phyloP scores from a whole-genome alignment of 2,888 invertebrate species.

The Melinopterus prodromus region DNA sequence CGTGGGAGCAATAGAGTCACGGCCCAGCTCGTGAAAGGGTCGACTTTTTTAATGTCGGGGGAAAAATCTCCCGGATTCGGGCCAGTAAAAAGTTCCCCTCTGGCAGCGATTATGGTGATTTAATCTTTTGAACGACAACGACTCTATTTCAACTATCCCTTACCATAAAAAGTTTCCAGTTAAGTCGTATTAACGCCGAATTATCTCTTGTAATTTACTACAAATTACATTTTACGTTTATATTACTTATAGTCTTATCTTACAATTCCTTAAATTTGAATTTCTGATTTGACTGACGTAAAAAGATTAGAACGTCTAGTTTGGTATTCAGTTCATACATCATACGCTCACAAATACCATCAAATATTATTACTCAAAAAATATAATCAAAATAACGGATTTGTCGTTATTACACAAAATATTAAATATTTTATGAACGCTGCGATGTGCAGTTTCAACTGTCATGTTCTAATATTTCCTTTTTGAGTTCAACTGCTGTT shows the following conservation, averaged over 20 bases:
- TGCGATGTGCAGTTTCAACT: no score
- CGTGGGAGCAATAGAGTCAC: background rate
- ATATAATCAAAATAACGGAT: no score
- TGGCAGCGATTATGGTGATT: background rate
- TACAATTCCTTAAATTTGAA: background rate
- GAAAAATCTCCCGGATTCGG: background rate
- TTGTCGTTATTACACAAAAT: no score
- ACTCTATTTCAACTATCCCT: background rate
- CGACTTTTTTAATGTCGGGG: background rate
- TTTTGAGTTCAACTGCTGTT: no score
- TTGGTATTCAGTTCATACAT: no score
- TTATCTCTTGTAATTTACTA: background rate
- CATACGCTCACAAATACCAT: no score
- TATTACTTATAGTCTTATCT: background rate
- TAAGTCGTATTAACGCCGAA: background rate
- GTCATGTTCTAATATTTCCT: no score
- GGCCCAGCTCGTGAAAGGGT: constrained; percentile 4
- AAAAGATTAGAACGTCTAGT: no score
- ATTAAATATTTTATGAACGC: no score
- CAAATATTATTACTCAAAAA: no score
- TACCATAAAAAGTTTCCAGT: background rate
- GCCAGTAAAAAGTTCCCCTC: background rate
- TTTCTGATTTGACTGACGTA: background rate
- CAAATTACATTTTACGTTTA: background rate
- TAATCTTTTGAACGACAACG: constrained; percentile 4